Percentiles rank a stretch among this genome's conserved stretches.
phyloP scores from a whole-genome alignment of 1,140 invertebrate genomes.

The Brachionus rubens region DNA sequence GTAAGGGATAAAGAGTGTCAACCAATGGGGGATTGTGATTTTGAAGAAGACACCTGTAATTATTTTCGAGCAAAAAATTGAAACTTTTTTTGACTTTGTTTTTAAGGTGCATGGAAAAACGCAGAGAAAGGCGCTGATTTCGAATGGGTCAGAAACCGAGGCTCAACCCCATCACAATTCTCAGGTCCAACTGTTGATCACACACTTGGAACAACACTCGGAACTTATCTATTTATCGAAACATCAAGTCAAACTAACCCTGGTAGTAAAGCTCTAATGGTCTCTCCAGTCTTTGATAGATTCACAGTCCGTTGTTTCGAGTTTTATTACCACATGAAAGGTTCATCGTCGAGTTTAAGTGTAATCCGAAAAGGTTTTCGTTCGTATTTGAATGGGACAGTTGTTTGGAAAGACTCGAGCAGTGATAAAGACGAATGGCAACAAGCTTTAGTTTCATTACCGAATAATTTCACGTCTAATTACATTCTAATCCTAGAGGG shows the following conservation, averaged over 20 bases:
- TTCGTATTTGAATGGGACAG: neutral
- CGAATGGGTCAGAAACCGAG: conserved; percentile 46
- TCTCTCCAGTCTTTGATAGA: conserved; percentile 43
- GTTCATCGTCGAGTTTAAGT: neutral
- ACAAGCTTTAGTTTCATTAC: conserved; percentile 21
- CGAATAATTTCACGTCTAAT: conserved; percentile 7
- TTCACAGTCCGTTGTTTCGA: neutral
- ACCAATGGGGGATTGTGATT: conserved; percentile 48
- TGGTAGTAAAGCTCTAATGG: neutral
- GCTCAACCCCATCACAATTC: conserved; percentile 10
- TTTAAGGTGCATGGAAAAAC: conserved; percentile 48
- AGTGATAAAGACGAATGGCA: conserved; percentile 25
- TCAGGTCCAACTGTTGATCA: conserved; percentile 50
- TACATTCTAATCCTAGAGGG: conserved; percentile 23
- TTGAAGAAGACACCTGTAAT: conserved; percentile 50
- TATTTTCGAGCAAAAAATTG: neutral
- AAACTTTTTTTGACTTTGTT: neutral
- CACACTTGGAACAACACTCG: conserved; percentile 49
- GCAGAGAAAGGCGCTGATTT: conserved; percentile 41
- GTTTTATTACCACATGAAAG: conserved; percentile 45
- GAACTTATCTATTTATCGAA: conserved; percentile 50
- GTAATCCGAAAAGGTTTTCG: neutral
- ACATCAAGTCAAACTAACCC: conserved; percentile 1
- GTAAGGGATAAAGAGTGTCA: conserved; percentile 45
- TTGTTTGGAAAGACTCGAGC: conserved; percentile 19